Base-by-base conservation (phyloP, 2,113 vertebrate genomes). In the Protomyctophum bolini region DNA sequence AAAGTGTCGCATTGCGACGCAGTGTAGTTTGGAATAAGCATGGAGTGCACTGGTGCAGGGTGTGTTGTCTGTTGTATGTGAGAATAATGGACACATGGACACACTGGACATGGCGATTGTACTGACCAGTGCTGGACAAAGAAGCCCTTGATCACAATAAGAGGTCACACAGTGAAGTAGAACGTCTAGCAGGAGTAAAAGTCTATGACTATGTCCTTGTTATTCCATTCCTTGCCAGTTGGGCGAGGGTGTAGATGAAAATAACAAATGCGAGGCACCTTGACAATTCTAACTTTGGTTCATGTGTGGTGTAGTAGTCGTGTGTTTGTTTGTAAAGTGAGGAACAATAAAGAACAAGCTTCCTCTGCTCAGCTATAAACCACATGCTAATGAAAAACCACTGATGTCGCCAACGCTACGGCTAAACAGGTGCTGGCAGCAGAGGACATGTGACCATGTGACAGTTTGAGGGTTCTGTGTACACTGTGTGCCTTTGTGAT, bases 331-430 rank as follows among this genome's bases (percentile, higher is more conserved):
- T 86, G 80, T 81, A 76, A 86, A 80, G 76, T 71, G 81, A 69
- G 81, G 68, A 54, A 80, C 57, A 14, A 73, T 79, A n/a, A 58
- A 73, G 63, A 74, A 58, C 66, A 74, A 71, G 84, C 83, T 89
- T 88, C 85, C 83, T 81, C 73, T 84, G 83, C 68, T 76, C 63
- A 45, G 75, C 73, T 52, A 46, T 81, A 89, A 89, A 86, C 84
- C 79, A 84, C 87, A 77, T 58, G 60, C 64, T 73, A 81, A 81
- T 73, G 85, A 73, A 74, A 83, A 83, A 73, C 69, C 81, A 58
- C 58, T 71, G 75, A 81, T 73, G 70, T 76, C 85, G 77, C 72
- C 75, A 61, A 68, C 63, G 69, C 56, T 15, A 21, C 2, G 57
- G n/a, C 75, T 72, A 56, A 63, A 51, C 21, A 5, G 12, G 14